phyloP scores from a whole-genome alignment of 37 sponge, comb jelly and placozoan species.

The Hormiphora californensis region DNA sequence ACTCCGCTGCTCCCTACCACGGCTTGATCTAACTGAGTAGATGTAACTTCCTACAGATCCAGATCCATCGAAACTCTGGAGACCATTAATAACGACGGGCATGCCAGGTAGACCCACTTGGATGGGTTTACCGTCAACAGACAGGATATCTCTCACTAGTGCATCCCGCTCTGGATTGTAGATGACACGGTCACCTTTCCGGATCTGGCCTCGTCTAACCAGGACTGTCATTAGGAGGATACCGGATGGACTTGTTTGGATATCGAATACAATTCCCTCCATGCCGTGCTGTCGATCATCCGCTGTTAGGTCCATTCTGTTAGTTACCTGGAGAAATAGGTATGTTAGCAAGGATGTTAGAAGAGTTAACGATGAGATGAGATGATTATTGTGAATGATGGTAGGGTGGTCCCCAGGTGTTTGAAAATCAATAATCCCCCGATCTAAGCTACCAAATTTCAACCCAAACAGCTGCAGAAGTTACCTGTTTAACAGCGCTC shows the following conservation, averaged over 20 bases:
- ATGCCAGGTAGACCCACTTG: background rate
- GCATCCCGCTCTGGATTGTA: background rate
- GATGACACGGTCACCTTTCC: background rate
- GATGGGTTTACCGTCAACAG: background rate
- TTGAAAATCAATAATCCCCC: no score
- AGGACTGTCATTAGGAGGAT: background rate
- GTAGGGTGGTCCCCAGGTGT: no score
- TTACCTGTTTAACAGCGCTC: background rate
- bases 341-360: no score
- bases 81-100: background rate
- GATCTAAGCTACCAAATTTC: no score
- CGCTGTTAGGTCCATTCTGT: background rate
- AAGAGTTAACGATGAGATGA: no score
- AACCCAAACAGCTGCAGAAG: no score
- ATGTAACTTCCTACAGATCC: background rate
- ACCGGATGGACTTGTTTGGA: background rate
- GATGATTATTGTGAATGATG: no score
- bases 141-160: background rate
- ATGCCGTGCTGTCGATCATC: background rate
- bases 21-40: background rate
- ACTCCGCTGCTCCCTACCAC: no score
- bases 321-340: no score
- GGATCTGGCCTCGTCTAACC: background rate
- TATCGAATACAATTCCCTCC: constrained; percentile 3
- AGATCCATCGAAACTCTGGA: background rate